Base-by-base conservation (phyloP, 2,888 invertebrate species). In the Sesamia inferens region DNA sequence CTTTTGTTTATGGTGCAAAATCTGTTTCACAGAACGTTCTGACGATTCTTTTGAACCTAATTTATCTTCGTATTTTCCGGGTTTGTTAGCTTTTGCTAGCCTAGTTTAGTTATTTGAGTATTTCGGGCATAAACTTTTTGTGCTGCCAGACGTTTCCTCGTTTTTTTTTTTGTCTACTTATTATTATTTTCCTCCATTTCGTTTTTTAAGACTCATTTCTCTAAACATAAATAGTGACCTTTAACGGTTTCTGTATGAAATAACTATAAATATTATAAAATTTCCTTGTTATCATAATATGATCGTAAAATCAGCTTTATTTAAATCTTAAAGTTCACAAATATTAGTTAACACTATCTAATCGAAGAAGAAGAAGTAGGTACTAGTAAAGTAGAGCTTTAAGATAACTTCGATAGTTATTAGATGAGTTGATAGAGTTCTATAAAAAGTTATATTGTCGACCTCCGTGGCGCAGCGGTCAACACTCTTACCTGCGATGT, bases 1-100 rank as follows among this genome's bases (percentile, higher is more conserved):
- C n/a, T 55, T 71, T 71, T 76, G 54, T 51, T 47, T 64, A 39
- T 65, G 14, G 11, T 64, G 10, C 22, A 11, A 24, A 14, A 22
- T 13, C n/a, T n/a, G 16, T n/a, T 73, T 48, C 5, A 16, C 47
- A 39, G 14, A 11, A 58, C 19, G 5, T 44, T n/a, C 51, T 54
- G 51, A n/a, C 5, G 51, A 54, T 54, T 54, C n/a, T 51, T 19
- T 51, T 5, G 10, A 5, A 54, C 51, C 51, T 54, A n/a, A 54
- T 54, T n/a, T 54, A n/a, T 1, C n/a, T 42, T 5, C 14, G 5
- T 1, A 5, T 62, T 42, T 22, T 61, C 8, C 2, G 8, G 19
- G 7, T n/a, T 61, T 7, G 1, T 39, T n/a, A 22, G 5, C 22
- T 55, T 31, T 22, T 55, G 22, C 14, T 51, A 22, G 22, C 55